A percentile compares a stretch with the other conserved stretches of the same genome.
Evolutionary conservation across 2,797 vertebrate genomes (phyloP).

Genomic region (Telmatherina bonti): DNA sequence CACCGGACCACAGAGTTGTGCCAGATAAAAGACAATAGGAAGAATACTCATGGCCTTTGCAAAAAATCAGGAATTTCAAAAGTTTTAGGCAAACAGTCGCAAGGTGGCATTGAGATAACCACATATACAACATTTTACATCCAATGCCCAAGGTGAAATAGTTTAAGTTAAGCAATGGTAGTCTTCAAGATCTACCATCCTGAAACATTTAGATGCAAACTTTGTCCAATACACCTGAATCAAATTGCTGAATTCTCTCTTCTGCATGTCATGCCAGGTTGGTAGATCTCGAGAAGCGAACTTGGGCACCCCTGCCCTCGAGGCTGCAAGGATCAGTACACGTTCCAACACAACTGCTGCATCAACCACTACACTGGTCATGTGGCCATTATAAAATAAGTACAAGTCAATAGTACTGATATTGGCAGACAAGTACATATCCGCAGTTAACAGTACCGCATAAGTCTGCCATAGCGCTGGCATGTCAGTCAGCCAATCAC

Average conservation of each 20-base stretch:
- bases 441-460: too few species aligned
- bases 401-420: too few species aligned
- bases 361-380: not conserved
- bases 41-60: conserved; percentile 63
- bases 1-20: conserved; percentile 59
- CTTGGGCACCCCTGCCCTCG: too few species aligned
- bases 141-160: conserved; percentile 1
- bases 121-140: conserved; percentile 9
- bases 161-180: not conserved
- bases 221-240: too few species aligned
- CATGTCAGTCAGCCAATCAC: too few species aligned
- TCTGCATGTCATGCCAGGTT: too few species aligned
- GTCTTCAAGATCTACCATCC: not conserved
- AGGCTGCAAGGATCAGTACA: conserved; percentile 4
- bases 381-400: too few species aligned
- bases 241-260: too few species aligned
- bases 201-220: too few species aligned
- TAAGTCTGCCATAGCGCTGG: too few species aligned
- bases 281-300: too few species aligned
- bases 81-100: conserved; percentile 14
- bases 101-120: conserved; percentile 12
- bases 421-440: too few species aligned
- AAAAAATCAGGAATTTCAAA: conserved; percentile 66
- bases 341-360: not conserved
- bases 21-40: conserved; percentile 44